These are phyloP conservation scores for Amorpha juglandis DNA, from an alignment of 2,888 invertebrate species.

Conservation along the genomic window DNA sequence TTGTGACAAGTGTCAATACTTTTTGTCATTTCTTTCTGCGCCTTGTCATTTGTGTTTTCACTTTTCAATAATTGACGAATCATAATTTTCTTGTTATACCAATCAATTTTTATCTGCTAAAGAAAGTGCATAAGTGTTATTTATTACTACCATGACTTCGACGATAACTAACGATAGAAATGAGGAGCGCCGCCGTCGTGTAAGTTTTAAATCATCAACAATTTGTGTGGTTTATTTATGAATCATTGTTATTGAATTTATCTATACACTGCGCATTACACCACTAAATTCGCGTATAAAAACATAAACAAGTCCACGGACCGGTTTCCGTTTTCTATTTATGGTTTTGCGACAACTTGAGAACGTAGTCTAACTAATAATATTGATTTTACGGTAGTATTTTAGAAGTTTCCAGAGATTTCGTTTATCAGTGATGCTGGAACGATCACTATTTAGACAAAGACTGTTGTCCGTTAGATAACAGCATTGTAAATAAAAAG, in stretches of 20 bases:
- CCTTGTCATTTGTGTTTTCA: slow-evolving; percentile 26
- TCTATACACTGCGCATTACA: slow-evolving; percentile 33
- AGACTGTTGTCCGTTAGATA: slow-evolving; percentile 18
- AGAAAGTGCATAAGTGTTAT: not conserved
- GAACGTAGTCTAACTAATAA: not conserved
- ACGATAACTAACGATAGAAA: slow-evolving; percentile 71
- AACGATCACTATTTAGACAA: slow-evolving; percentile 26
- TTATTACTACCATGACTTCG: slow-evolving; percentile 59
- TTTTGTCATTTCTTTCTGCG: not conserved
- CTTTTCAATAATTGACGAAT: slow-evolving; percentile 13
- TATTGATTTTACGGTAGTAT: slow-evolving; percentile 37
- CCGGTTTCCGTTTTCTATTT: slow-evolving; percentile 38
- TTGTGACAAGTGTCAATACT: no score
- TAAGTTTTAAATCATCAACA: slow-evolving; percentile 46
- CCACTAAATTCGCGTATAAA: slow-evolving; percentile 33
- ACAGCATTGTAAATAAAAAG: not conserved
- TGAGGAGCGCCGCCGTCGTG: slow-evolving; percentile 79
- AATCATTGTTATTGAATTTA: slow-evolving; percentile 57
- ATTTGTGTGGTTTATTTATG: slow-evolving; percentile 30
- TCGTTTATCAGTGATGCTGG: slow-evolving; percentile 19
- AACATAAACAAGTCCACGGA: slow-evolving; percentile 37
- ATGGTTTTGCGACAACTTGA: not conserved
- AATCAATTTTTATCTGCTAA: slow-evolving; percentile 4
- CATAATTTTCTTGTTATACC: slow-evolving; percentile 6
- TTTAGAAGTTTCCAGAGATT: slow-evolving; percentile 45